Percentiles rank a stretch among this genome's conserved stretches.
Evolutionary conservation across 2,888 invertebrate genomes (phyloP).

Genomic region (Cerceris rybyensis): DNA sequence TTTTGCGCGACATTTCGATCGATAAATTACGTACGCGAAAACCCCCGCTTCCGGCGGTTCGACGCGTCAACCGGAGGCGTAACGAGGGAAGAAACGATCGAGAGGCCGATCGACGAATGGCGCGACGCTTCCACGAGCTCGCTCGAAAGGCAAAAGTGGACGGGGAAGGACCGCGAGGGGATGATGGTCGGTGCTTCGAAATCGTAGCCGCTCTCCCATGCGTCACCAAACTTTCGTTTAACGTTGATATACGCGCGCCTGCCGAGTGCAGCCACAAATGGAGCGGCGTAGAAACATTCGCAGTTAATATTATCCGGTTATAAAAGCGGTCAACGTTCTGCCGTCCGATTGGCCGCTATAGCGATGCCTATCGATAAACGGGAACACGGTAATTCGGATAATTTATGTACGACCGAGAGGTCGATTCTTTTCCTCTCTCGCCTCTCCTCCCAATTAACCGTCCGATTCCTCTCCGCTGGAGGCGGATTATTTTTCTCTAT

Average conservation of each 20-base stretch:
- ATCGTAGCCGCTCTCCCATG: slow-evolving; percentile 1
- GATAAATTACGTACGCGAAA: slow-evolving; percentile 57
- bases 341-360: slow-evolving; percentile 33
- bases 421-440: not conserved
- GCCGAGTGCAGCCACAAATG: slow-evolving; percentile 35
- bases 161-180: no score
- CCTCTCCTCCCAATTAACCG: slow-evolving; percentile 1
- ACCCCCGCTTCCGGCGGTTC: not conserved
- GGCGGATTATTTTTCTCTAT: not conserved
- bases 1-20: slow-evolving; percentile 49
- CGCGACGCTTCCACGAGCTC: not conserved
- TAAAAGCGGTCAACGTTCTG: slow-evolving; percentile 40
- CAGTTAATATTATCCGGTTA: slow-evolving; percentile 53
- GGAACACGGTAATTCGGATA: not conserved
- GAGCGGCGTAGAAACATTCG: slow-evolving; percentile 46
- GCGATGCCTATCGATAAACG: slow-evolving; percentile 41
- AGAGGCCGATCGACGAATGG: not conserved
- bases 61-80: not conserved
- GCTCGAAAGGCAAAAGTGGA: no score
- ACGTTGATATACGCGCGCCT: slow-evolving; percentile 24
- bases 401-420: not conserved
- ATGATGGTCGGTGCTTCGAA: no score
- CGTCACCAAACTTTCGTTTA: slow-evolving; percentile 12
- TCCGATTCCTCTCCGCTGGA: slow-evolving; percentile 19
- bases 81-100: slow-evolving; percentile 25